Evolutionary conservation across 2,113 vertebrate species (phyloP).

Genomic region (Rhynchomys soricoides): DNA sequence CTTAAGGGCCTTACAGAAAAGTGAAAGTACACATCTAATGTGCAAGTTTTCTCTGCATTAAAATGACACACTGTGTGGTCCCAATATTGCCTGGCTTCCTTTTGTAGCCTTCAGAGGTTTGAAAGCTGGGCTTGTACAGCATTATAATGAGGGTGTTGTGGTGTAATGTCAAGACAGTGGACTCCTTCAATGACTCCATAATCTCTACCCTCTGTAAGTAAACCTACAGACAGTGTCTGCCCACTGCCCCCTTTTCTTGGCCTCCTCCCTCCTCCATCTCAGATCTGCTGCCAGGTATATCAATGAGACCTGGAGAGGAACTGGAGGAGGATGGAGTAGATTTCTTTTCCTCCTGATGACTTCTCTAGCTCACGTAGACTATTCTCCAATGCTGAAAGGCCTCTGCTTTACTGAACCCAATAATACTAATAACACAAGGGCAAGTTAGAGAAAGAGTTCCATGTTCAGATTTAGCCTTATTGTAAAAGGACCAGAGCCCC

Average conservation of each 20-base stretch:
- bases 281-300: background rate
- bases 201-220: background rate
- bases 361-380: background rate
- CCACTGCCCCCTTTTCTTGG: background rate
- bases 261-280: background rate
- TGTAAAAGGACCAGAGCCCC: background rate
- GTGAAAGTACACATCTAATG: slow-evolving; percentile 30
- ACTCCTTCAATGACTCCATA: background rate
- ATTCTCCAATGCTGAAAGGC: background rate
- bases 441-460: background rate
- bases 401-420: slow-evolving; percentile 32
- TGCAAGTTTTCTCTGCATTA: slow-evolving; percentile 58
- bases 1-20: slow-evolving; percentile 70
- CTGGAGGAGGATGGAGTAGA: background rate
- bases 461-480: background rate
- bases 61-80: slow-evolving; percentile 33
- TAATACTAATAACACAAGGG: background rate
- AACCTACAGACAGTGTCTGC: background rate
- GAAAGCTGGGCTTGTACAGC: background rate
- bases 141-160: slow-evolving; percentile 1
- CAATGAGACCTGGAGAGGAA: background rate
- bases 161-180: background rate
- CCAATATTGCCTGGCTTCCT: slow-evolving; percentile 42
- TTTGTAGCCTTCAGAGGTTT: slow-evolving; percentile 13
- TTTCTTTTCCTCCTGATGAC: background rate